Conservation (phyloP, 2,888 invertebrate species). For the Celastrina argiolus region DNA sequence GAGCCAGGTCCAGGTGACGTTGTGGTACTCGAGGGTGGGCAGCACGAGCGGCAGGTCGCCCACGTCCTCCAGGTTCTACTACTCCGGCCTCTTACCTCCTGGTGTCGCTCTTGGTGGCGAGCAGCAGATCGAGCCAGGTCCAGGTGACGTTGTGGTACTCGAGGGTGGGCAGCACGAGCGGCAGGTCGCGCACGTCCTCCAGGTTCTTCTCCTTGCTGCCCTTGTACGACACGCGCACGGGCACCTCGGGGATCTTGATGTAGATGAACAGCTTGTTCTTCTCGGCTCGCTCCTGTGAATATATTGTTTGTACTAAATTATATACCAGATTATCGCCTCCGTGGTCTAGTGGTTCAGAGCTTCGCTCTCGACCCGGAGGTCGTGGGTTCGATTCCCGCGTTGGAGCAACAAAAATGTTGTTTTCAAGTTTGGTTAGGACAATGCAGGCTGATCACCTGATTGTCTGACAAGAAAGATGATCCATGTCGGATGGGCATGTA, state of each 20-base stretch:
- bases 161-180: slow-evolving; percentile 94
- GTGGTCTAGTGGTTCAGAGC: too few relatives aligned
- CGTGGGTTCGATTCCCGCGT: too few relatives aligned
- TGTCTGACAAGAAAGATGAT: too few relatives aligned
- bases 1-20: slow-evolving; percentile 99
- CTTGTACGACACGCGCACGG: slow-evolving; percentile 94
- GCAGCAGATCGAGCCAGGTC: slow-evolving; percentile 98
- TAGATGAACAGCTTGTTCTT: slow-evolving; percentile 99
- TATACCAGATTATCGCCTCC: too few relatives aligned
- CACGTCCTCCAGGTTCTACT: slow-evolving; percentile 88
- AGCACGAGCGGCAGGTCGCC: slow-evolving; percentile 95
- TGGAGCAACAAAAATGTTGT: too few relatives aligned
- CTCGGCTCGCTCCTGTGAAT: slow-evolving; percentile 91
- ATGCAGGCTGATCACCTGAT: too few relatives aligned
- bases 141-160: slow-evolving; percentile 99
- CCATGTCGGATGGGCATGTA: too few relatives aligned
- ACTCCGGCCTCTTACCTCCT: slow-evolving; percentile 81
- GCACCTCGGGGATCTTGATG: slow-evolving; percentile 98
- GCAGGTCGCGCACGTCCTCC: slow-evolving; percentile 96
- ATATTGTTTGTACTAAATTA: too few relatives aligned
- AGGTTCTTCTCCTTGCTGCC: slow-evolving; percentile 99
- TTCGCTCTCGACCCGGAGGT: too few relatives aligned
- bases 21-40: slow-evolving; percentile 98
- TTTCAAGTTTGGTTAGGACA: too few relatives aligned
- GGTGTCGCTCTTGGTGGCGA: slow-evolving; percentile 96